Evolutionary conservation across 2,888 invertebrate species (phyloP), one percentile per base, ranked within the genome.

Genomic region (Drosophila subquinaria): DNA sequence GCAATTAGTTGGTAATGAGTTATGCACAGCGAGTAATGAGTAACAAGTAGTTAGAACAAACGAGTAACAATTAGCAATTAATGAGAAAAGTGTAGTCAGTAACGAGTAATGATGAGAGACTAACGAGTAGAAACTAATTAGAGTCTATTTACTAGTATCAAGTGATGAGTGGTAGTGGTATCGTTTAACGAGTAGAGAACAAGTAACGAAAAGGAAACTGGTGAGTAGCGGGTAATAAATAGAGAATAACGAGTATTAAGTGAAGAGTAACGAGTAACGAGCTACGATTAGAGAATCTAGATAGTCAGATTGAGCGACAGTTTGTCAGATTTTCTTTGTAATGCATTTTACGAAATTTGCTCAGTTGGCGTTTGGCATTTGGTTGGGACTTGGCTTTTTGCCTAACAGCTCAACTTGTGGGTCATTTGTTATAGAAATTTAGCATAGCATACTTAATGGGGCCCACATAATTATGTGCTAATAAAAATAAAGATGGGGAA

Each of bases 381-480:
- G 17, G 27, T 38, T 36, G 43, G 23, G 23, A 30, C 45, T 50
- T 73, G 65, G 42, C 69, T 56, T 36, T 66, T 48, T 61, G 43
- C 36, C 70, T 51, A 73, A 50, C 62, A 43, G 63, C 59, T 69
- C 50, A 63, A 52, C 76, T 79, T 74, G 74, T 71, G 59, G 80
- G 69, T 72, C 77, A 80, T 55, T 82, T 70, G 66, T 42, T 63
- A 55, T 23, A 68, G 52, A 47, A 50, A 43, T 57, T 53, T 20
- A 8, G 43, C 47, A 30, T 5, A 51, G 66, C 47, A 23, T 50
- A 56, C 72, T 80, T 50, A 65, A 76, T 56, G 57, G 45, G 53
- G 56, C 56, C 73, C 56, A 75, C 56, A 72, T 83, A 83, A 81
- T 81, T 83, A 81, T 81, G 61, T 57, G 69, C 45, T 56, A 51